Evolutionary conservation across 2,113 vertebrate species (phyloP), one percentile per base, ranked within the genome.

Genomic region (Entomyzon cyanotis): DNA sequence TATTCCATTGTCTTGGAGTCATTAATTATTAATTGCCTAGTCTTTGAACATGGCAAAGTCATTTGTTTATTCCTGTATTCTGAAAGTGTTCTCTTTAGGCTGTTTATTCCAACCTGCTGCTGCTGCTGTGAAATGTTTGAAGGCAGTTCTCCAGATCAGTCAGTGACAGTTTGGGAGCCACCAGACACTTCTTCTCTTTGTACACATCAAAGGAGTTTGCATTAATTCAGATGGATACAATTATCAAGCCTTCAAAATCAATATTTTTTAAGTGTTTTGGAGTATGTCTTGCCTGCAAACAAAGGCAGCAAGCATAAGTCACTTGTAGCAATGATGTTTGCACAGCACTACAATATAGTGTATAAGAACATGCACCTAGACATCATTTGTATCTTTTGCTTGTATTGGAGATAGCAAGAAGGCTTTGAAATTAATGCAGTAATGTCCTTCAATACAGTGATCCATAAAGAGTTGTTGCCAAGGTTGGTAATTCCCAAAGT

Each of bases 11-110:
- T 90, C 85, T 90, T 49, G 12, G 44, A 35, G 21, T 84, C 52
- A 64, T 95, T 68, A 89, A 93, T 90, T 93, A 78, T 96, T 92
- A 71, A 93, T 75, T 74, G 7, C n/a, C 49, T 75, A 35, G 44
- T 58, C 90, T 96, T 93, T 95, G 94, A 96, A 90, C 80, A 50
- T 16, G 76, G 59, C 62, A 90, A 69, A 75, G 87, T 71, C 37
- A 35, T 94, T 84, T 95, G 73, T 60, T 96, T 95, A 60, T 75
- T 84, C 65, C 86, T 76, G 24, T 93, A 11, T 91, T 84, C 53
- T 2, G 1, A 75, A 96, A 92, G 46, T 44, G 73, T 65, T 95
- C 88, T 96, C 65, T 90, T 93, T 93, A 95, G 92, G 83, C 92
- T 90, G 64, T 93, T 92, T 90, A 88, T 92, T 65, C 79, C 74